Conservation (phyloP, 1,140 invertebrate species). For the Sinonovacula constricta region DNA sequence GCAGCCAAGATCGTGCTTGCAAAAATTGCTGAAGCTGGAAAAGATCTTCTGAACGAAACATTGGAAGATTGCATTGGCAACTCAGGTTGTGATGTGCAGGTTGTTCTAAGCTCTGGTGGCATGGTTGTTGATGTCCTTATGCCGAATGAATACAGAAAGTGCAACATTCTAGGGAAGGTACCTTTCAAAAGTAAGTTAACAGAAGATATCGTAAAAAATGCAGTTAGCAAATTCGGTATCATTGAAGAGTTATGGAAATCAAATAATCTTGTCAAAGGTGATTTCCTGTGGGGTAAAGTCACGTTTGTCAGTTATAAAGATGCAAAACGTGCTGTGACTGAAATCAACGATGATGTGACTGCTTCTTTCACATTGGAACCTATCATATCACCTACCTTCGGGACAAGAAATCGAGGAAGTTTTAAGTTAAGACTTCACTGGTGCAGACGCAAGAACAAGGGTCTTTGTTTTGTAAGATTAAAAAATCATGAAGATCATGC, state of each 20-base stretch:
- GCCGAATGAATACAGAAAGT: conserved; percentile 54
- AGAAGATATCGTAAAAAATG: conserved; percentile 2
- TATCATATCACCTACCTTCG: conserved; percentile 3
- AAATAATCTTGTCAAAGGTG: conserved; percentile 17
- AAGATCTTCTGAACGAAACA: conserved; percentile 41
- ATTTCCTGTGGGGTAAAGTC: conserved; percentile 59
- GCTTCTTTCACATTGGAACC: not conserved
- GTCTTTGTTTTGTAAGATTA: conserved; percentile 55
- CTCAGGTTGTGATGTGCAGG: conserved; percentile 23
- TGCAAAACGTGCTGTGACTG: conserved; percentile 55
- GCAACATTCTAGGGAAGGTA: conserved; percentile 42
- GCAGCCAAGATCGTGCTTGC: conserved; percentile 11
- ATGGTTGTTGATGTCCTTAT: conserved; percentile 44
- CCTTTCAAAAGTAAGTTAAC: conserved; percentile 4
- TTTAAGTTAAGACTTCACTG: conserved; percentile 64
- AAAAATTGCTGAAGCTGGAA: conserved; percentile 17
- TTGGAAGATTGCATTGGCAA: conserved; percentile 46
- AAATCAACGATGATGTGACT: conserved; percentile 13
- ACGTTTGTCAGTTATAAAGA: conserved; percentile 53
- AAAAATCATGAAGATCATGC: conserved; percentile 30
- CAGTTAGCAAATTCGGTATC: conserved; percentile 7
- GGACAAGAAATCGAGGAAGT: conserved; percentile 14
- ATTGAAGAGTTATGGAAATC: conserved; percentile 14
- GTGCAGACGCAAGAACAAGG: conserved; percentile 59
- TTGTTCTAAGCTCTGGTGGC: conserved; percentile 50